Conservation (phyloP, 2,113 vertebrate species). For the Argyrosomus japonicus region DNA sequence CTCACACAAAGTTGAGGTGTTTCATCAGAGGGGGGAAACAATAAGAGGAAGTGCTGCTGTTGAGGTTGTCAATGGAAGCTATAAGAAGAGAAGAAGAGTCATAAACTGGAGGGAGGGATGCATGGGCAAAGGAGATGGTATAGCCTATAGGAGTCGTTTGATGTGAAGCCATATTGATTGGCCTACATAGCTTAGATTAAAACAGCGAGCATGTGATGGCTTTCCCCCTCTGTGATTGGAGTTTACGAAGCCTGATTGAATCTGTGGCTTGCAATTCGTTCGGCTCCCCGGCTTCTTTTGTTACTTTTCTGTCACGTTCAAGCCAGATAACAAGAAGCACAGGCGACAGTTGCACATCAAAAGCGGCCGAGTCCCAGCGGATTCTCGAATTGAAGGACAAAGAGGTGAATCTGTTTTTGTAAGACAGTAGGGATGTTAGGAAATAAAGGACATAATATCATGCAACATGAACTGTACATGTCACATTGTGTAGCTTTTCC, state of each 20-base stretch:
- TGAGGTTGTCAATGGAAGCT: not conserved
- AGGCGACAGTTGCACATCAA: constrained; percentile 16
- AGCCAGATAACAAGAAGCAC: constrained; percentile 31
- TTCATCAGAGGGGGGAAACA: constrained; percentile 21
- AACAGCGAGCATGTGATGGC: constrained; percentile 17
- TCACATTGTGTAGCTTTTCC: too few relatives aligned
- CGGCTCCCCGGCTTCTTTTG: constrained; percentile 14
- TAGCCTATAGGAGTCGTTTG: constrained; percentile 42
- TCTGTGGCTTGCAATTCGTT: constrained; percentile 30
- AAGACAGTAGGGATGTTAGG: constrained; percentile 3
- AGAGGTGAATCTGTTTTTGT: constrained; percentile 14
- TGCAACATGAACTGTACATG: not conserved
- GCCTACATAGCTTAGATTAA: constrained; percentile 70
- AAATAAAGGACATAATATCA: not conserved
- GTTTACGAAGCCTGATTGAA: constrained; percentile 52
- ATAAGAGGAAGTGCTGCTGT: not conserved
- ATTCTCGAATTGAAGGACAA: constrained; percentile 33
- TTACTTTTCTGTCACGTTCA: constrained; percentile 38
- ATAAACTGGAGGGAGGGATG: not conserved
- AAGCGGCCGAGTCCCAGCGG: not conserved
- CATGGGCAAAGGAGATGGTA: not conserved
- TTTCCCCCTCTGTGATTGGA: constrained; percentile 16
- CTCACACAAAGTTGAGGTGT: not conserved
- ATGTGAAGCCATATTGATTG: constrained; percentile 72
- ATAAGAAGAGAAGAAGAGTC: constrained; percentile 3